These are phyloP conservation scores for Isotomurus palustris DNA, from an alignment of 2,888 invertebrate species.

Conservation along the genomic window DNA sequence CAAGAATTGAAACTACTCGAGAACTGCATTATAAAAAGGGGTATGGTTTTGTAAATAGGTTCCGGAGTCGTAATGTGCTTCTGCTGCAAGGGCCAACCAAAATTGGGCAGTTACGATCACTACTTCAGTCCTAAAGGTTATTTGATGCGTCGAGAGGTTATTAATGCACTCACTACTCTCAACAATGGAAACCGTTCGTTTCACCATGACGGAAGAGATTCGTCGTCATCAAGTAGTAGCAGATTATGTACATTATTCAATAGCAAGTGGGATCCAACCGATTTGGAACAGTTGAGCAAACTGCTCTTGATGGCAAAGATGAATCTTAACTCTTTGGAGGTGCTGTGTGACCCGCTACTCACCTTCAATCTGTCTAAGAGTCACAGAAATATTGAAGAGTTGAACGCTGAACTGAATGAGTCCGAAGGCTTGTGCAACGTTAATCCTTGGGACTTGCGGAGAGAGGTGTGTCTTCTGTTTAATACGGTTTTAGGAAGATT, in stretches of 20 bases:
- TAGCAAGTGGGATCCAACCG: conserved; percentile 19
- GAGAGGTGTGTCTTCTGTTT: conserved; percentile 30
- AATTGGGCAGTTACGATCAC: conserved; percentile 13
- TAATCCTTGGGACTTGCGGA: conserved; percentile 32
- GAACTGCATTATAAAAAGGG: conserved; percentile 10
- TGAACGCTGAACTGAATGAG: conserved; percentile 5
- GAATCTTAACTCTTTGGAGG: conserved; percentile 28
- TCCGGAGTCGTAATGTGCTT: conserved; percentile 30
- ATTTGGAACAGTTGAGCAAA: conserved; percentile 14
- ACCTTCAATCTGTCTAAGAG: neutral
- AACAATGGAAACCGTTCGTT: neutral
- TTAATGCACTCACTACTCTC: conserved; percentile 21
- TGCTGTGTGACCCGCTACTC: conserved; percentile 14
- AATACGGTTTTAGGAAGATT: conserved; percentile 23
- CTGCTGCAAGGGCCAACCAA: conserved; percentile 37
- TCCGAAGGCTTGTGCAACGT: neutral
- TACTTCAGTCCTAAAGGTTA: conserved; percentile 33
- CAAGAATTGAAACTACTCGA: neutral
- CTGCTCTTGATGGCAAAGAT: conserved; percentile 31
- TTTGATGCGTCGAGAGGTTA: conserved; percentile 29
- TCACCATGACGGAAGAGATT: neutral
- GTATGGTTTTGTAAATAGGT: conserved; percentile 7
- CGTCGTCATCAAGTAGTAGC: too few species aligned
- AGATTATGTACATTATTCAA: conserved; percentile 22
- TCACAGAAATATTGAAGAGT: neutral